Evolutionary conservation across 2,113 vertebrate genomes (phyloP), one percentile per base, ranked within the genome.

Genomic region (Phocoena phocoena): DNA sequence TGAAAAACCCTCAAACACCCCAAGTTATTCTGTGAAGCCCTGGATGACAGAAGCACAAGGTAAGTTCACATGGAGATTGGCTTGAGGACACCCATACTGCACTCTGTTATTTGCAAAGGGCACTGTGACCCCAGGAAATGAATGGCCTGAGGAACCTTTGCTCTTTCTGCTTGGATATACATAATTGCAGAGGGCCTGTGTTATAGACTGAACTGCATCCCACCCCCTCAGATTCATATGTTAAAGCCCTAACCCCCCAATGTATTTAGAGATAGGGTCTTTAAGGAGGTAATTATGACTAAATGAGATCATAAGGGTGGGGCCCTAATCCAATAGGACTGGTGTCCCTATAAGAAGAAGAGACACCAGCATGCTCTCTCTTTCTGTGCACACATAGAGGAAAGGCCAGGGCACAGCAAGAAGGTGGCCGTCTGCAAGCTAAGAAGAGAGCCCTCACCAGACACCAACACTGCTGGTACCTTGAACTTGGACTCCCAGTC

Each of bases 31-130:
- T 38, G 17, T 3, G n/a, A 67, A 63, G 62, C 15, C n/a, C 67
- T 63, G 38, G 12, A 76, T 38, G 23, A 60, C 0, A 77, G 68
- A 88, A 60, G 20, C 41, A 47, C 0, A 0, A 92, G 74, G 53
- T 23, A 8, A 17, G 60, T 31, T 76, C 50, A 4, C 47, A 5
- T 1, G 8, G 74, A 15, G 13, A 4, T 6, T 3, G 0, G 50
- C 20, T 4, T 13, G 7, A 50, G 53, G 80, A 18, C 18, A 1
- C 10, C 36, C 3, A 2, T 28, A 23, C 7, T 6, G n/a, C 33
- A 41, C 5, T 5, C 44, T 38, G 21, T 21, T 12, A 58, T 36
- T 0, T 36, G 15, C 86, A 60, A 79, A 96, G 36, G 20, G 2
- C 55, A 21, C 76, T 36, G 81, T 65, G 60, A 26, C 41, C 76